Evolutionary conservation across 2,113 vertebrate species (phyloP).

Genomic region (Bombycilla garrulus): DNA sequence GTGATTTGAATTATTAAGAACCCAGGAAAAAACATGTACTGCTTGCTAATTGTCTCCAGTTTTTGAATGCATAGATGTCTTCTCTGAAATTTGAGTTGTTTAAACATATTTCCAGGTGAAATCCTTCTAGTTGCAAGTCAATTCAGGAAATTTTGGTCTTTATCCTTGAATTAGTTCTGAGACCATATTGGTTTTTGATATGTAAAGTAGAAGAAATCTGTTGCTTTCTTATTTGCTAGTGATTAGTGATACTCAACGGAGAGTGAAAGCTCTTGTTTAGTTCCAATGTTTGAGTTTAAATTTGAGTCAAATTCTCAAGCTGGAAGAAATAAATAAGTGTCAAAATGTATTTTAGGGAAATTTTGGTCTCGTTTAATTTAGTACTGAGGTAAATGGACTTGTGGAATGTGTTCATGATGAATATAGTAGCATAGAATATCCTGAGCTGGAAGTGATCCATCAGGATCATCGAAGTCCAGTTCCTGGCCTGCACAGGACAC

Average conservation of each 20-base stretch:
- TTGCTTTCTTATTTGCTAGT: neutral
- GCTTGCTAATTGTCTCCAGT: neutral
- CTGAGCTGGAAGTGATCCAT: neutral
- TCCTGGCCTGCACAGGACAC: neutral
- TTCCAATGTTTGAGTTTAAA: neutral
- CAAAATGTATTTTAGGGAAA: neutral
- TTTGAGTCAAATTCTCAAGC: neutral
- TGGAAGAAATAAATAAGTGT: neutral
- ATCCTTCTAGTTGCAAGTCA: neutral
- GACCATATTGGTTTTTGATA: rapidly evolving
- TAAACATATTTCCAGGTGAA: neutral
- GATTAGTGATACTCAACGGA: neutral
- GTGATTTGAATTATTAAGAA: neutral
- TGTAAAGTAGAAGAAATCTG: neutral
- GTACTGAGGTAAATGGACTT: neutral
- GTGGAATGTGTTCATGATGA: neutral
- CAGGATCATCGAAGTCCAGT: neutral
- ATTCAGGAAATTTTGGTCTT: neutral
- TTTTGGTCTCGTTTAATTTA: neutral
- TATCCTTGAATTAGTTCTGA: neutral
- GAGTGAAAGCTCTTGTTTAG: neutral
- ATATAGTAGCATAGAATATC: neutral
- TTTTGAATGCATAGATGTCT: neutral
- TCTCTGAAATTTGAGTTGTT: neutral
- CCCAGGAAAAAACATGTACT: neutral